A percentile compares a stretch with the other conserved stretches of the same genome.
Conservation (phyloP, 1,140 invertebrate genomes). For the Ceratoteleas bidentatus region DNA sequence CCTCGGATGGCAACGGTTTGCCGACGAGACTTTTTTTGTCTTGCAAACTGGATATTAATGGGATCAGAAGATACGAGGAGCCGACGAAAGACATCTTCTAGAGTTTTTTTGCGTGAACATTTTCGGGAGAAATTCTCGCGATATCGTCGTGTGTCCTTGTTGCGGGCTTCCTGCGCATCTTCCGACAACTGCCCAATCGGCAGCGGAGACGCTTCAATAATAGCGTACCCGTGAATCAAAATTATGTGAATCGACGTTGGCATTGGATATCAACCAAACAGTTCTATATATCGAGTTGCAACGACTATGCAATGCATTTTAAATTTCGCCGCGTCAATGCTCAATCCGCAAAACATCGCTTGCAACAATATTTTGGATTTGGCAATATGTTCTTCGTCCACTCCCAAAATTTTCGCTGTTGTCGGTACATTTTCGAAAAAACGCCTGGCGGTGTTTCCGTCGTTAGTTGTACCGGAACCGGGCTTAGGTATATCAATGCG, state of each 20-base stretch:
- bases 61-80: conserved; percentile 27
- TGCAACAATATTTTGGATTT: conserved; percentile 65
- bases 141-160: conserved; percentile 37
- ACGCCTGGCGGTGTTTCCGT: conserved; percentile 65
- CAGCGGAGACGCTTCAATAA: conserved; percentile 33
- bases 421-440: conserved; percentile 61
- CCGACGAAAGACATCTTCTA: conserved; percentile 26
- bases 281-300: conserved; percentile 1
- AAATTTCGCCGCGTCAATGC: conserved; percentile 18
- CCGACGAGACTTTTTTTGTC: neutral
- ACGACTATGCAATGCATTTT: conserved; percentile 7
- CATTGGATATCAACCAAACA: conserved; percentile 48
- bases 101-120: conserved; percentile 21
- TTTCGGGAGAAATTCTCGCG: conserved; percentile 35
- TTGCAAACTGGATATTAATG: conserved; percentile 14
- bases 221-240: conserved; percentile 59
- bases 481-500: conserved; percentile 58
- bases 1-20: conserved; percentile 2
- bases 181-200: conserved; percentile 69
- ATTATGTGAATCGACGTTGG: conserved; percentile 61
- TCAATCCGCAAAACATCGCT: conserved; percentile 51
- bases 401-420: conserved; percentile 67
- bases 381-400: conserved; percentile 70
- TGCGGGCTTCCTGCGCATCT: conserved; percentile 52
- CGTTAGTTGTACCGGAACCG: conserved; percentile 72